These are phyloP conservation scores for Ictalurus punctatus DNA, from an alignment of 2,113 vertebrate species.

Conservation along the genomic window DNA sequence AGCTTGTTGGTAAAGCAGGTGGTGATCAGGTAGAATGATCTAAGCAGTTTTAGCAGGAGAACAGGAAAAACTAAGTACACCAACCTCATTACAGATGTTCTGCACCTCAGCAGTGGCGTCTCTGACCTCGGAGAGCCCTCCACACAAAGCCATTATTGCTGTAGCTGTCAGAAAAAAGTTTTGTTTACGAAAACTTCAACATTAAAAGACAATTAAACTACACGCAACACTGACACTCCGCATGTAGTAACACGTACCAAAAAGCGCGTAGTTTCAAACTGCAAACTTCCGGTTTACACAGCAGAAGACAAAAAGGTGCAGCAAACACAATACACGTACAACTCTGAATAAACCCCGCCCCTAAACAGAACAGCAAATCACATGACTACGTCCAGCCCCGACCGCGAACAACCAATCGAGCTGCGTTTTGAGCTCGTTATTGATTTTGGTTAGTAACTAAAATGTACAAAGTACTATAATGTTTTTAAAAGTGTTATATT, in stretches of 20 bases:
- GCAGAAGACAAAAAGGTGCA: too few relatives aligned
- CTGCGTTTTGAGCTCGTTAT: too few relatives aligned
- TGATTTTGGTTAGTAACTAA: too few relatives aligned
- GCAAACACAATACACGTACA: too few relatives aligned
- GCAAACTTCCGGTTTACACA: too few relatives aligned
- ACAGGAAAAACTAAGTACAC: conserved; percentile 39
- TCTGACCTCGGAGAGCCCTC: conserved; percentile 55
- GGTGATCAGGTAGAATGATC: not conserved
- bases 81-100: conserved; percentile 68
- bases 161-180: not conserved
- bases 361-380: too few relatives aligned
- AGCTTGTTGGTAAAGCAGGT: not conserved
- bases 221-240: not conserved
- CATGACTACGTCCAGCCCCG: too few relatives aligned
- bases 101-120: conserved; percentile 71
- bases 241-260: too few relatives aligned
- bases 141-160: conserved; percentile 58
- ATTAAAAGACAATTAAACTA: not conserved
- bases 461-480: not conserved
- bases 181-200: not conserved
- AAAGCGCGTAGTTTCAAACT: too few relatives aligned
- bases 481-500: not conserved
- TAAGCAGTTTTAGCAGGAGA: not conserved
- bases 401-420: too few relatives aligned
- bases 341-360: too few relatives aligned